Base-by-base conservation (phyloP, 1,140 invertebrate species). In the Drosophila nikananu region DNA sequence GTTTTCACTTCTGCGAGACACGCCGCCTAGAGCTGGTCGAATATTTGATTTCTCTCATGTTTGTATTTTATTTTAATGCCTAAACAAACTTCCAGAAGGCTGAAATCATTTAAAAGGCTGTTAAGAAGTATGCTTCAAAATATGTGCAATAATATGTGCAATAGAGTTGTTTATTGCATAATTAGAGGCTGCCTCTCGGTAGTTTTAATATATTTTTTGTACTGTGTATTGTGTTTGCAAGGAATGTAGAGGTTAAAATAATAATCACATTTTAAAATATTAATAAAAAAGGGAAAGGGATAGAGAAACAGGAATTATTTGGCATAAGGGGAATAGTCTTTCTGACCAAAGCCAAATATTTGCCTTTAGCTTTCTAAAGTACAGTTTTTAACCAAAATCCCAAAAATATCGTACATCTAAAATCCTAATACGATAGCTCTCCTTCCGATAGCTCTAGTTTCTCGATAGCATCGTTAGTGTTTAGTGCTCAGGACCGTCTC, bases 1-100 rank as follows among this genome's bases (percentile, higher is more conserved):
- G 15, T 52, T 52, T 44, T 60, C 37, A 32, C 25, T 46, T n/a
- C n/a, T 27, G 55, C 30, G 13, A 61, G 57, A 59, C n/a, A 55
- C 15, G 52, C 32, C 15, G 21, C 7, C 15, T 57, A 57, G 54
- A 25, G 54, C 54, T 35, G 54, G 35, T 9, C 10, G 21, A 57
- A 25, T 39, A 23, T 41, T 25, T 23, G 21, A 7, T 17, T 17
- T 8, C 21, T 8, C 7, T 21, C 4, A 9, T 9, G 5, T 39
- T 39, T n/a, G 25, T 15, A 7, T 46, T 46, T 21, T 46, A 46
- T 21, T 15, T 37, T 5, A 21, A 37, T 35, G 5, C n/a, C n/a
- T n/a, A n/a, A n/a, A n/a, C n/a, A n/a, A n/a, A n/a, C n/a, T n/a
- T 10, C 1, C 5, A 23, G 3, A n/a, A 13, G 25, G 13, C 12